Percentiles rank a stretch among this genome's conserved stretches.
Conservation (phyloP, 1,140 invertebrate species). For the Hestina assimilis region DNA sequence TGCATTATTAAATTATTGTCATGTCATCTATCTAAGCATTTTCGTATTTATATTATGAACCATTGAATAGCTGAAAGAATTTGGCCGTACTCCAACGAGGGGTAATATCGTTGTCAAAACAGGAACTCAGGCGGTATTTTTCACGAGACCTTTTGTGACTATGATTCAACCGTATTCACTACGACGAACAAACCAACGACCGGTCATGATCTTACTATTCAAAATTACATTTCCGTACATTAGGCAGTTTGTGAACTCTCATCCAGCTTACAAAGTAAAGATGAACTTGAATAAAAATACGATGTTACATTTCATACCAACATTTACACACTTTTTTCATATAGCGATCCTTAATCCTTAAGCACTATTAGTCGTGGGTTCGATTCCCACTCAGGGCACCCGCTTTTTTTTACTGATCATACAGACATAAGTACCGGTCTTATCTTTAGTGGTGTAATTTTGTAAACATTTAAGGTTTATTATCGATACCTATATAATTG, state of each 20-base stretch:
- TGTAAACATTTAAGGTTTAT: too few species aligned
- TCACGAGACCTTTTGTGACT: constrained; percentile 4
- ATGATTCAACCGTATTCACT: neutral
- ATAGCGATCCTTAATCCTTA: too few species aligned
- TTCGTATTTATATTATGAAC: constrained; percentile 13
- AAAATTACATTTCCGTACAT: neutral
- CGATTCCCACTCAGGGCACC: too few species aligned
- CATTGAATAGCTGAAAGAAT: constrained; percentile 1
- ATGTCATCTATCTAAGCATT: neutral
- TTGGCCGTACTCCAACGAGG: constrained; percentile 9
- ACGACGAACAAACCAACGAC: neutral
- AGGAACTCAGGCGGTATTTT: constrained; percentile 6
- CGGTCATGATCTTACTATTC: neutral
- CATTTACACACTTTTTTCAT: too few species aligned
- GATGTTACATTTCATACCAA: too few species aligned
- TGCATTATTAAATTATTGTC: neutral
- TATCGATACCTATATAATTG: too few species aligned
- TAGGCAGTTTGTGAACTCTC: neutral
- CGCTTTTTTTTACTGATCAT: too few species aligned
- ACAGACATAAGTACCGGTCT: too few species aligned
- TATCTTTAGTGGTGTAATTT: too few species aligned
- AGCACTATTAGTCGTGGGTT: too few species aligned
- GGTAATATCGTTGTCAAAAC: constrained; percentile 20
- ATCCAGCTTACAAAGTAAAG: too few species aligned
- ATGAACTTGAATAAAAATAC: too few species aligned